phyloP scores from a whole-genome alignment of 2,888 invertebrate species.

The Xylocampa areola region DNA sequence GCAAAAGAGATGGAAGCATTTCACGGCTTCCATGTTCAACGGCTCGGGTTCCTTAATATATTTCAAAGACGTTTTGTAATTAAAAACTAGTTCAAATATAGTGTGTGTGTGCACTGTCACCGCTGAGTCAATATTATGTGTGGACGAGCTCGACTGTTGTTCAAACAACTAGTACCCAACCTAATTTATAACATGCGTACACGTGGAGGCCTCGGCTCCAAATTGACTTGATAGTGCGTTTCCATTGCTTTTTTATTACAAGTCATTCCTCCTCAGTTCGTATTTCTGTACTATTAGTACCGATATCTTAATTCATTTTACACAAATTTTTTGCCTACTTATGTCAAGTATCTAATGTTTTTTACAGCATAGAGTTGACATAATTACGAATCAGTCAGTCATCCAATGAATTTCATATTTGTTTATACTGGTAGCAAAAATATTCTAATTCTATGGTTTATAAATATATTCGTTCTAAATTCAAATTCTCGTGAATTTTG shows the following conservation, averaged over 20 bases:
- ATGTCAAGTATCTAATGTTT: too few species aligned
- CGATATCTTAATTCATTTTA: too few species aligned
- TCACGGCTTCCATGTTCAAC: constrained; percentile 7
- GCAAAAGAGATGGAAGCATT: background rate
- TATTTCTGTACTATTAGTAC: too few species aligned
- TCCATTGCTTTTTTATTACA: constrained; percentile 22
- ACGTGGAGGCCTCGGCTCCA: constrained; percentile 59
- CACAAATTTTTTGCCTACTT: too few species aligned
- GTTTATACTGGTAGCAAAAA: too few species aligned
- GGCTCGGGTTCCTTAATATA: constrained; percentile 38
- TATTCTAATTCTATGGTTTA: too few species aligned
- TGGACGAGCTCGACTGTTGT: constrained; percentile 73
- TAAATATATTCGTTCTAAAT: too few species aligned
- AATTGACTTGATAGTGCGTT: constrained; percentile 39
- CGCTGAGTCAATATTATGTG: constrained; percentile 79
- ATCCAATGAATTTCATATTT: background rate
- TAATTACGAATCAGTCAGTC: too few species aligned
- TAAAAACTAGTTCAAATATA: constrained; percentile 75
- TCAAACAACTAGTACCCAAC: constrained; percentile 77
- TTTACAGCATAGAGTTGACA: too few species aligned
- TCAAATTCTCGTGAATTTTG: constrained; percentile 8
- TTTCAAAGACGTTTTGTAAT: constrained; percentile 67
- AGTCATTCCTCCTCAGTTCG: background rate
- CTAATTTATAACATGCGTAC: constrained; percentile 77
- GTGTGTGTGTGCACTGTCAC: constrained; percentile 67